A percentile compares a stretch with the other conserved stretches of the same genome.
Conservation (phyloP, 2,797 vertebrate species). For the Coluber constrictor region DNA sequence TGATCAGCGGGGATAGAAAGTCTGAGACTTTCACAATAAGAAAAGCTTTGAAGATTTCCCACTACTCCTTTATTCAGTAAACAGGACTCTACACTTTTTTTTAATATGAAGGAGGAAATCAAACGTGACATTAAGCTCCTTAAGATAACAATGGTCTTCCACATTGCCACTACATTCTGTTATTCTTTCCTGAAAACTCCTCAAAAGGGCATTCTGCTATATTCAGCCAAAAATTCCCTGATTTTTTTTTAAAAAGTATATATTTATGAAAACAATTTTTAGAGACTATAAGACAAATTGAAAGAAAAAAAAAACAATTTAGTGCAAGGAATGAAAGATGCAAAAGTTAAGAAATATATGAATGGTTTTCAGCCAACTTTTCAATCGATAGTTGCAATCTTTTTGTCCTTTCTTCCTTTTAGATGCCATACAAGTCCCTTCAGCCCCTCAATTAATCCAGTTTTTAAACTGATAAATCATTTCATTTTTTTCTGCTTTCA, state of each 20-base stretch:
- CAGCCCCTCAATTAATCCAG: background rate
- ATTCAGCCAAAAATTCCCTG: too few relatives aligned
- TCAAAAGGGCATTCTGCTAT: too few relatives aligned
- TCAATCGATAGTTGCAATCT: background rate
- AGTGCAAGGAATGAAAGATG: background rate
- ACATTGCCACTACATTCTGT: too few relatives aligned
- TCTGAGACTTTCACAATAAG: background rate
- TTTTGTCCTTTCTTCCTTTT: background rate
- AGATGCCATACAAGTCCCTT: background rate
- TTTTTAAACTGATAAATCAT: background rate
- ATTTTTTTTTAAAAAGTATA: too few relatives aligned
- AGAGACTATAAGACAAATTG: background rate
- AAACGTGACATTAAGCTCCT: too few relatives aligned
- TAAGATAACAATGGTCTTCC: too few relatives aligned
- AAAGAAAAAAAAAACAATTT: background rate
- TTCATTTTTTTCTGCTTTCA: background rate
- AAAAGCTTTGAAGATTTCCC: background rate
- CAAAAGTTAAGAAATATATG: background rate
- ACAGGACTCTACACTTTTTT: background rate
- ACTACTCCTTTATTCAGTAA: background rate
- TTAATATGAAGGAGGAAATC: too few relatives aligned
- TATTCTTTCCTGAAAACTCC: background rate
- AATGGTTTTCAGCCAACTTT: background rate
- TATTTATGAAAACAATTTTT: too few relatives aligned
- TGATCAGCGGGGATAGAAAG: background rate